Conservation (phyloP, 2,113 vertebrate species). For the Connochaetes taurinus region DNA sequence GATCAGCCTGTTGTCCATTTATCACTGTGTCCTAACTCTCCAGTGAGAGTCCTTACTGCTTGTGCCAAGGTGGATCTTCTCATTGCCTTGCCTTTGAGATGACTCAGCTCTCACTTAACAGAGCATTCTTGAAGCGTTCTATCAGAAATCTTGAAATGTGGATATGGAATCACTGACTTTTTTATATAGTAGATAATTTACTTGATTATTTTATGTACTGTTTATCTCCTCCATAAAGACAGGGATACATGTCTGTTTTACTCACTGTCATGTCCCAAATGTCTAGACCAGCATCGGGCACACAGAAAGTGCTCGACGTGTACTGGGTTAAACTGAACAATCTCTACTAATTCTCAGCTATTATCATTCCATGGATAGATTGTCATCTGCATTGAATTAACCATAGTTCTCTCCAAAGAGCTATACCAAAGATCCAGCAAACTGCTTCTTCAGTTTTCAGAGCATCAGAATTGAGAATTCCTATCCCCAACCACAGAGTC, state of each 20-base stretch:
- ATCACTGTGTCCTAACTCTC: neutral
- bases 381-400: neutral
- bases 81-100: neutral
- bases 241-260: neutral
- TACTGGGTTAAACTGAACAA: neutral
- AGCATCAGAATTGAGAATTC: neutral
- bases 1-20: neutral
- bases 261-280: neutral
- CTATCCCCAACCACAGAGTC: neutral
- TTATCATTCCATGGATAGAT: neutral
- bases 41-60: neutral
- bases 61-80: rapidly evolving
- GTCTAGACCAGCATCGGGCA: neutral
- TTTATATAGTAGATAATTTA: neutral
- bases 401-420: neutral
- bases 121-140: neutral
- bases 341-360: neutral
- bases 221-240: neutral
- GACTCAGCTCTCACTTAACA: neutral
- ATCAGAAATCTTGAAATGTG: neutral
- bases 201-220: neutral
- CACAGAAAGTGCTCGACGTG: neutral
- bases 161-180: neutral
- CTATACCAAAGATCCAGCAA: neutral
- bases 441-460: neutral